Evolutionary conservation across 1,140 invertebrate genomes (phyloP).

Genomic region (Portunus trituberculatus): DNA sequence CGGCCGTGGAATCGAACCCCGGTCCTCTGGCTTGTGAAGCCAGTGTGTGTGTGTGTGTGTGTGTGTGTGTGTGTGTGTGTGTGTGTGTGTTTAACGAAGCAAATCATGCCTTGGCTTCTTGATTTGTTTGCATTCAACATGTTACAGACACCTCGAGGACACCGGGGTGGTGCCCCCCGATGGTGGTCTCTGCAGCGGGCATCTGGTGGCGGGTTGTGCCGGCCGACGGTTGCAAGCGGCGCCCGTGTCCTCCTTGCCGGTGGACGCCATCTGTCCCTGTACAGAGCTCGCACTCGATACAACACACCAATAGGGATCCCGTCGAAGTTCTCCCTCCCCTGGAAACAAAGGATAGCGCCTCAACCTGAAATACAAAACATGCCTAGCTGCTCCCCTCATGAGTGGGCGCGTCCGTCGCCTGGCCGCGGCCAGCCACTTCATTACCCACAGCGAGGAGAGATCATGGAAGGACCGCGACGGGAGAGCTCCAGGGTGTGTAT

Average conservation of each 20-base stretch:
- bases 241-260: not conserved
- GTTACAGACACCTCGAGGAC: not conserved
- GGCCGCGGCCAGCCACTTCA: not conserved
- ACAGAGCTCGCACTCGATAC: not conserved
- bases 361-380: not conserved
- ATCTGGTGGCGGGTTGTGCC: not conserved
- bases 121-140: not conserved
- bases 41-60: not conserved
- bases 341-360: not conserved
- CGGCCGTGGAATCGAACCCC: no score
- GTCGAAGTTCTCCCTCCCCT: not conserved
- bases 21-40: no score
- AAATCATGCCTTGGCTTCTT: not conserved
- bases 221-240: not conserved
- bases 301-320: not conserved
- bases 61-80: no score
- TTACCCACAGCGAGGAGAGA: not conserved
- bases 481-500: not conserved
- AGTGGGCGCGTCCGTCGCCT: not conserved
- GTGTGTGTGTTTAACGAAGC: not conserved
- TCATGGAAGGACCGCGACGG: not conserved
- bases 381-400: not conserved
- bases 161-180: not conserved
- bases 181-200: not conserved
- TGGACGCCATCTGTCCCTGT: not conserved